phyloP scores from a whole-genome alignment of 2,797 vertebrate genomes.

The Alectoris magna region DNA sequence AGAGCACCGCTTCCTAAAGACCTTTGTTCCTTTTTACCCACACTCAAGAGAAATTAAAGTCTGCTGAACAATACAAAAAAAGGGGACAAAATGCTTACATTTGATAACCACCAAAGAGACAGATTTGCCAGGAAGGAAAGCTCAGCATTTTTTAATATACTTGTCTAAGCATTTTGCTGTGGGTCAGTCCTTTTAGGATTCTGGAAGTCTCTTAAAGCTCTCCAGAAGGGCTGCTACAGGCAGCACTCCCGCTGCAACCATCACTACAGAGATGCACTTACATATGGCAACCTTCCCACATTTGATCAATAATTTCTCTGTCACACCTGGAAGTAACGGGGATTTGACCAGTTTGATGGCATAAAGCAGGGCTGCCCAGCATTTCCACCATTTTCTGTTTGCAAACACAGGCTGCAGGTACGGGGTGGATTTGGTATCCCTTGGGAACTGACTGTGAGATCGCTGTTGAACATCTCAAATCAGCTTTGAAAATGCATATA shows the following conservation, averaged over 20 bases:
- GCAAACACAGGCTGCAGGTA: neutral
- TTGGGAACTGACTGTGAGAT: neutral
- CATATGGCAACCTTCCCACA: neutral
- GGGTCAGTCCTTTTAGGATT: neutral
- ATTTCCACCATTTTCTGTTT: neutral
- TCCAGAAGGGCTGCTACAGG: neutral
- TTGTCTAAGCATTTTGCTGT: neutral
- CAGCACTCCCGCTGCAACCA: neutral
- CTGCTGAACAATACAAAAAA: neutral
- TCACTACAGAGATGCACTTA: fast-evolving
- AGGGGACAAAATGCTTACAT: neutral
- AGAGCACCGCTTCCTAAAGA: neutral
- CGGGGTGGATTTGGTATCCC: neutral
- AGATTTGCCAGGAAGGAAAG: neutral
- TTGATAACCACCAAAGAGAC: neutral
- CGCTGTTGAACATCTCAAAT: neutral
- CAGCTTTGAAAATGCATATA: neutral
- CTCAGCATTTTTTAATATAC: neutral
- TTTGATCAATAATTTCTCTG: neutral
- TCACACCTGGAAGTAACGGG: neutral
- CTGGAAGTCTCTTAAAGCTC: neutral
- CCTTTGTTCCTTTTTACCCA: neutral
- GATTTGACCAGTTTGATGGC: neutral
- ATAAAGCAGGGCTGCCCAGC: neutral
- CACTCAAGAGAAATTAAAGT: neutral